phyloP scores from a whole-genome alignment of 2,888 invertebrate genomes.

The Coremacera marginata region DNA sequence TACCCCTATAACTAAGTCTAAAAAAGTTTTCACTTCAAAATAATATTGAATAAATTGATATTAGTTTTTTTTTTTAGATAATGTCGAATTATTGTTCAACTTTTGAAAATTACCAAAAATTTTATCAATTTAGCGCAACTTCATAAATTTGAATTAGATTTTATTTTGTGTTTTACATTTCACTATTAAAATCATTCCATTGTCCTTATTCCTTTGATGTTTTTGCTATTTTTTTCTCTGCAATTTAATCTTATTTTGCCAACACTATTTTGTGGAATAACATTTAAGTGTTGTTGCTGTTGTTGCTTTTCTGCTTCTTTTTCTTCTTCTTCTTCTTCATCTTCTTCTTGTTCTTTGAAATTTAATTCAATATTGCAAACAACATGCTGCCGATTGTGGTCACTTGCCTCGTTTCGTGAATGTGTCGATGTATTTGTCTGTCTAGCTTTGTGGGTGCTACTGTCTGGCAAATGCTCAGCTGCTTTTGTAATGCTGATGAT shows the following conservation, averaged over 20 bases:
- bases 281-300: slow-evolving; percentile 11
- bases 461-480: no score
- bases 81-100: no score
- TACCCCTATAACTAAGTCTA: no score
- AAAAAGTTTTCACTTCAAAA: no score
- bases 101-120: no score
- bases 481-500: no score
- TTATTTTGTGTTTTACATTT: not conserved
- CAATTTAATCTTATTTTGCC: not conserved
- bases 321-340: not conserved
- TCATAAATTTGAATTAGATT: slow-evolving; percentile 1
- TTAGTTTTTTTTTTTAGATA: no score
- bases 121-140: no score
- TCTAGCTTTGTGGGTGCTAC: not conserved
- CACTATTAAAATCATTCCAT: not conserved
- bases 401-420: not conserved
- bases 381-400: slow-evolving; percentile 18
- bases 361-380: slow-evolving; percentile 20
- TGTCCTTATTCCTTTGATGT: not conserved
- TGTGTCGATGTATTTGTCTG: not conserved
- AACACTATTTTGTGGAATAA: slow-evolving; percentile 9
- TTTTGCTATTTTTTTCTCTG: not conserved
- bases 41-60: no score
- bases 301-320: no score
- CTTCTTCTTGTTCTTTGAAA: not conserved